These are phyloP conservation scores for Drosophila kikkawai DNA, from an alignment of 1,140 invertebrate species.

Conservation along the genomic window DNA sequence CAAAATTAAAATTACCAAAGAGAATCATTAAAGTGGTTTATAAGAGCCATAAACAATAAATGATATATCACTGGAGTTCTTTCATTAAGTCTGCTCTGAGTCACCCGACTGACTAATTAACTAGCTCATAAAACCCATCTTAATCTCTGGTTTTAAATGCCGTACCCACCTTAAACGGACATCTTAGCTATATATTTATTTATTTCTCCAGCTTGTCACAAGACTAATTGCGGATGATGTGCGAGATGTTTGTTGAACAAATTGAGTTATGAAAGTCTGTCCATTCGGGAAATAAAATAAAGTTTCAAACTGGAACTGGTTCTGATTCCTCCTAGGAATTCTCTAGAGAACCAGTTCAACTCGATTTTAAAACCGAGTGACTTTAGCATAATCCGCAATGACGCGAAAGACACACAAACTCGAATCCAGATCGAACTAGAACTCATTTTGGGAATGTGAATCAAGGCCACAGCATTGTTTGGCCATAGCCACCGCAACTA, in stretches of 20 bases:
- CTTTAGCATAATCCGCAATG: constrained; percentile 34
- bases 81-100: constrained; percentile 11
- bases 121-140: constrained; percentile 39
- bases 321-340: constrained; percentile 24
- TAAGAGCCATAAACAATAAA: constrained; percentile 1
- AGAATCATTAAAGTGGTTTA: neutral
- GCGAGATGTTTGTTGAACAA: constrained; percentile 24
- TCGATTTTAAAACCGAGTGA: constrained; percentile 9
- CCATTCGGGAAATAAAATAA: constrained; percentile 15
- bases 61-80: constrained; percentile 7
- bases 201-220: constrained; percentile 14
- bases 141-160: constrained; percentile 32
- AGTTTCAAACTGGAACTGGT: constrained; percentile 28
- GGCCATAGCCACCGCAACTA: constrained; percentile 25
- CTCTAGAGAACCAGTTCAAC: constrained; percentile 26
- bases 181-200: constrained; percentile 4
- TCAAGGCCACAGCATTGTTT: constrained; percentile 49
- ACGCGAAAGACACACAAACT: constrained; percentile 17
- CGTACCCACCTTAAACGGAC: constrained; percentile 35
- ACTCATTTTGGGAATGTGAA: constrained; percentile 45
- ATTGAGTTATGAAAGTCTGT: constrained; percentile 42
- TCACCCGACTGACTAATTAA: constrained; percentile 34
- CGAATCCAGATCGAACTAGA: constrained; percentile 30
- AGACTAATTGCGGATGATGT: constrained; percentile 34
- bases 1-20: neutral